Base-by-base conservation (phyloP, 30 jellyfish, hydroid and myxozoan genomes). In the Pseudorhiza aurosa region DNA sequence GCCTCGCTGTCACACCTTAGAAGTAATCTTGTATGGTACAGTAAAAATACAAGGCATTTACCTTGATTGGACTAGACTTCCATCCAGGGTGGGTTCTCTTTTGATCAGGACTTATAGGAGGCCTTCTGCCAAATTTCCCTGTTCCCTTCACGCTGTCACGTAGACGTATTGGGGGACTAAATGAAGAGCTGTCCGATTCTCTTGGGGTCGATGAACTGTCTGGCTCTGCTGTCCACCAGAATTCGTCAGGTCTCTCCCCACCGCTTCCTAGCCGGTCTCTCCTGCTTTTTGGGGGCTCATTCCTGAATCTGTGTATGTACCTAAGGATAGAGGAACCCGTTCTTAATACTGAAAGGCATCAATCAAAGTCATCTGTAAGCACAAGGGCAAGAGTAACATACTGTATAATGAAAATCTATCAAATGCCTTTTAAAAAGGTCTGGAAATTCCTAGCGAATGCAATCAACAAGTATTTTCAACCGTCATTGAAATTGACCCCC, bases 211-310 rank as follows among this genome's bases (percentile, higher is more conserved):
- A 87, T 26, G 93, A 76, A 14, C 58, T 50, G 33, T 56, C 55
- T 40, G 84, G 88, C 33, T 36, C 72, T 19, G 64, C 17, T 33
- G 81, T 43, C 96, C 96, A 87, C 96, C 96, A 87, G 68, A 87
- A 87, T 24, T 75, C 92, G 11, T 56, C 87, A 18, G 47, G 11
- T 12, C 14, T 83, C 0, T 8, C 32, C 0, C 45, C 35, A 7
- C 18, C 45, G 0, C 14, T 28, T 12, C 36, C 37, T 12, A 19
- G 47, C 28, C 96, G 55, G 49, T 77, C 92, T 18, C 68, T 57
- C 18, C 85, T 25, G 25, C 82, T 45, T 63, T 57, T 76, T 37
- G 96, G 96, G 8, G 96, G 93, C 79, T 76, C 73, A 36, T 59
- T 87, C 25, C 96, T 46, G 50, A 87, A 87, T 35, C 96, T 19